Base-by-base conservation (phyloP, 2,888 invertebrate genomes). In the Lithophane socia region DNA sequence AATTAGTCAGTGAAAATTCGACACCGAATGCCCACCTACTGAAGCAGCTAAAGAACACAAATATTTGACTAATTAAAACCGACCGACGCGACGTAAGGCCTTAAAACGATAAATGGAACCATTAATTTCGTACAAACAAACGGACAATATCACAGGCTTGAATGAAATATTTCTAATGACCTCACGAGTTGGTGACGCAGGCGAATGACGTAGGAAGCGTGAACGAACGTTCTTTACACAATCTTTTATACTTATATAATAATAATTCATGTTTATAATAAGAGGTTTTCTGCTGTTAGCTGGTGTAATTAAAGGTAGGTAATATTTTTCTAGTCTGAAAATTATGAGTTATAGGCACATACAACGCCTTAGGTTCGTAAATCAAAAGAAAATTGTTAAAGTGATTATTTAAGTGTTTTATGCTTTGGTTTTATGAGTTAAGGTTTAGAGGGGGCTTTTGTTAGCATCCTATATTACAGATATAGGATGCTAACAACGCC, bases 81-180 rank as follows among this genome's bases (percentile, higher is more conserved):
- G 47, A 65, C 66, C 65, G 47, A 81, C 37, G 49, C 65, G 47
- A 81, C 37, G 49, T 78, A 60, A 65, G 60, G 29, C 65, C 21
- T 77, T 61, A 69, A 68, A 49, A 80, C 71, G 77, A 68, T 70
- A 73, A 85, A 82, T 72, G 71, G 37, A 54, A 56, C 61, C 76
- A 76, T 76, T 84, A 82, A 77, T 74, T 71, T 77, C 47, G 21
- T 60, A 72, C 60, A 76, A 82, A 85, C 70, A 79, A 75, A 79
- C 60, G 18, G 68, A 61, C 65, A 71, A 61, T 67, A 24, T 16
- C 60, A 42, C 65, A 58, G 29, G 60, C 66, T 37, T 64, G 67
- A 82, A 86, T 78, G 61, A 80, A 87, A 77, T 78, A 69, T 63
- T 77, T 68, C 66, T 70, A 76, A 73, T 81, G 86, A 83, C 86